Conservation (phyloP, 2,113 vertebrate genomes). For the Oxyruncus cristatus region DNA sequence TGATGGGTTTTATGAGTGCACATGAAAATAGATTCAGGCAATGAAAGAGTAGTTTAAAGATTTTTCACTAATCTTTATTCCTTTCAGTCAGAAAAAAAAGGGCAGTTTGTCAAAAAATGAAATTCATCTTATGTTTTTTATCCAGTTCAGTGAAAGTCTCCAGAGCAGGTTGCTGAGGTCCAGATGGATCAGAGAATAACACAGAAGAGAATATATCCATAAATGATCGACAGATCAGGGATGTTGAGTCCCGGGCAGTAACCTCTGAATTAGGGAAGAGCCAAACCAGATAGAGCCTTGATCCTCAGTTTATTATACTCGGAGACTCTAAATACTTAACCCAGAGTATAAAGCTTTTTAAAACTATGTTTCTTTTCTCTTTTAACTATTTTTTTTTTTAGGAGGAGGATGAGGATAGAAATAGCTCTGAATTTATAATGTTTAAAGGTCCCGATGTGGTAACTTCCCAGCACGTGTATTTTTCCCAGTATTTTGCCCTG, state of each 20-base stretch:
- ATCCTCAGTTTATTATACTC: neutral
- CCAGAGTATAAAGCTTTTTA: fast-evolving
- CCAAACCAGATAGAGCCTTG: neutral
- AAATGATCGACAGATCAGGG: neutral
- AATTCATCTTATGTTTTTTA: neutral
- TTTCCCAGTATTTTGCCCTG: neutral
- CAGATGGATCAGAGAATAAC: neutral
- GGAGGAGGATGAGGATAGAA: neutral
- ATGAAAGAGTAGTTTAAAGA: neutral
- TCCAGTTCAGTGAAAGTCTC: neutral
- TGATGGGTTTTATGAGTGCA: neutral
- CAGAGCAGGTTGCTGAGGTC: neutral
- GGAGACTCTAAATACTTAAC: neutral
- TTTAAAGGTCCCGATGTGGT: neutral
- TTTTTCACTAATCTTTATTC: neutral
- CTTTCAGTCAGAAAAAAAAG: neutral
- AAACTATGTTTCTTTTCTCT: too few species aligned
- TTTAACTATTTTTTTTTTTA: too few species aligned
- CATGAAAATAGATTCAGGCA: neutral
- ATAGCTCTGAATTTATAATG: neutral
- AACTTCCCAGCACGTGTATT: neutral
- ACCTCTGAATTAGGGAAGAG: neutral
- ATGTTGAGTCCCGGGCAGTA: neutral
- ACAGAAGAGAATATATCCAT: neutral
- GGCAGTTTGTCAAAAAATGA: neutral